Evolutionary conservation across 2,888 invertebrate species (phyloP).

Genomic region (Argynnis bischoffii): DNA sequence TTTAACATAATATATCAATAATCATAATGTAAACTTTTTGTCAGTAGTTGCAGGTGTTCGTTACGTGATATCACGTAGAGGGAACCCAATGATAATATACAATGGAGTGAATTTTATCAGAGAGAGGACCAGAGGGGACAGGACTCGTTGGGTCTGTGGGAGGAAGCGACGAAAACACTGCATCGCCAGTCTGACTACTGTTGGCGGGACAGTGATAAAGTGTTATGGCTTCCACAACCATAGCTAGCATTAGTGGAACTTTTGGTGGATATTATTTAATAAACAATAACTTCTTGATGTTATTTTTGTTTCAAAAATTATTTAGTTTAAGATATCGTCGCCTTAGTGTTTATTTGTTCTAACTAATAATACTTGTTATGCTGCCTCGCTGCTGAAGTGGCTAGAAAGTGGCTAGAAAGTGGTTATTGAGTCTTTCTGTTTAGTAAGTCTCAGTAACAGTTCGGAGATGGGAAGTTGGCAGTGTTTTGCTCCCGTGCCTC

Average conservation of each 20-base stretch:
- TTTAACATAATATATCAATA: not conserved
- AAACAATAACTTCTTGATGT: constrained; percentile 14
- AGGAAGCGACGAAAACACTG: constrained; percentile 62
- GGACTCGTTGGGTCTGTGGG: constrained; percentile 67
- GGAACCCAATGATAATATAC: constrained; percentile 66
- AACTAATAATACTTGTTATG: too few relatives aligned
- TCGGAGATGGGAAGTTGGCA: too few relatives aligned
- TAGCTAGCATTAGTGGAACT: constrained; percentile 47
- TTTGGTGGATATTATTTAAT: constrained; percentile 24
- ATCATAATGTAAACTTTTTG: constrained; percentile 14
- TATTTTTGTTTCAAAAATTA: not conserved
- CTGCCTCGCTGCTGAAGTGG: too few relatives aligned
- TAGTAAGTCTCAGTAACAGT: too few relatives aligned
- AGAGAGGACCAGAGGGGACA: constrained; percentile 53
- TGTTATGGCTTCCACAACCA: constrained; percentile 64
- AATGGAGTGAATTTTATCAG: constrained; percentile 63
- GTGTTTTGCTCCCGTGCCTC: too few relatives aligned
- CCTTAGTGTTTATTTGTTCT: too few relatives aligned
- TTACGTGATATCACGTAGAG: constrained; percentile 60
- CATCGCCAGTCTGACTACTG: constrained; percentile 60
- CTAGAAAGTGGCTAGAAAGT: too few relatives aligned
- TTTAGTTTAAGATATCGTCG: not conserved
- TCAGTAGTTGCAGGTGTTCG: constrained; percentile 47
- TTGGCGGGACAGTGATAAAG: constrained; percentile 53
- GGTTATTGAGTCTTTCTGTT: too few relatives aligned